These are phyloP conservation scores for Pteropus alecto DNA, from an alignment of 2,113 vertebrate genomes.

Conservation along the genomic window DNA sequence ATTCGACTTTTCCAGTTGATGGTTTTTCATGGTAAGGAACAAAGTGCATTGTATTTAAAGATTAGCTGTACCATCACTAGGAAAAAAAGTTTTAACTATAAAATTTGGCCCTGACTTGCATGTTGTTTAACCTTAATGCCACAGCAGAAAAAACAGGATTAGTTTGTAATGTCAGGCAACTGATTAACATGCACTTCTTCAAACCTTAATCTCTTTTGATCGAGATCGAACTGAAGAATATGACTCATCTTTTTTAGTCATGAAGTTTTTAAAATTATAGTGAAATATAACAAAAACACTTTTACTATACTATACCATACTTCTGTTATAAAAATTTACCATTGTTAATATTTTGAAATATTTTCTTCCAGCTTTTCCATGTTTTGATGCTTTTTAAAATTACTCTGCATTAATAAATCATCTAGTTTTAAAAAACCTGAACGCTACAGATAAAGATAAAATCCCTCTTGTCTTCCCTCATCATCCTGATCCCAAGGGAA, in stretches of 20 bases:
- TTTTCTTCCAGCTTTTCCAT: not conserved
- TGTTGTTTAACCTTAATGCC: slow-evolving; percentile 58
- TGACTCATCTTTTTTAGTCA: slow-evolving; percentile 47
- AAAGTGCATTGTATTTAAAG: slow-evolving; percentile 57
- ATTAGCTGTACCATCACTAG: slow-evolving; percentile 66
- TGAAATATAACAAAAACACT: slow-evolving; percentile 17
- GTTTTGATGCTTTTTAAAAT: not conserved
- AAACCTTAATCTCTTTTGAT: slow-evolving; percentile 61
- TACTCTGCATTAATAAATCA: not conserved
- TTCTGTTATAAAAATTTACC: not conserved
- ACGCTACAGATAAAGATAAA: not conserved
- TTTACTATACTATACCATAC: not conserved
- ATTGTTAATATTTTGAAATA: not conserved
- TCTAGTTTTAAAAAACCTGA: not conserved
- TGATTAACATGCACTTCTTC: slow-evolving; percentile 63
- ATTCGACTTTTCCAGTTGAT: slow-evolving; percentile 53
- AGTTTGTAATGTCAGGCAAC: slow-evolving; percentile 64
- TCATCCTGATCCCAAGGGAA: not conserved
- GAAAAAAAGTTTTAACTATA: slow-evolving; percentile 34
- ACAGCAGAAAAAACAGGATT: slow-evolving; percentile 74
- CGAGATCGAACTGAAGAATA: slow-evolving; percentile 46
- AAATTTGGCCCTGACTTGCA: slow-evolving; percentile 60
- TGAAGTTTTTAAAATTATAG: slow-evolving; percentile 31
- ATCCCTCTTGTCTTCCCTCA: not conserved
- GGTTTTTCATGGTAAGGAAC: slow-evolving; percentile 33